Evolutionary conservation across 1,140 invertebrate species (phyloP), one percentile per base, ranked within the genome.

Genomic region (Platyscapa corneri): DNA sequence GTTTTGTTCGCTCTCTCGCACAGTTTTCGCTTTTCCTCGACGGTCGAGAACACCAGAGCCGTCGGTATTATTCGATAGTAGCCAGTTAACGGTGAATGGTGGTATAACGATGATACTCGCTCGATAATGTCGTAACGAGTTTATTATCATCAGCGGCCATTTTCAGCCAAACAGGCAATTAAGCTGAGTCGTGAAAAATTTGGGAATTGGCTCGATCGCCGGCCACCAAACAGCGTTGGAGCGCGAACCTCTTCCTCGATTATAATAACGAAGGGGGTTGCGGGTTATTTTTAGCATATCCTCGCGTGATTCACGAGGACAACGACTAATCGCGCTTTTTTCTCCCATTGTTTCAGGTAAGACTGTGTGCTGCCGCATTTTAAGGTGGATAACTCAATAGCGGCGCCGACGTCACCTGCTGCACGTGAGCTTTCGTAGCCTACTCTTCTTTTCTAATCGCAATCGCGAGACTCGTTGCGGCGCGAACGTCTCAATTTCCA

Each of bases 321-420:
- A 83, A 82, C 81, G 81, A 87, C 78, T 84, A 67, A 67, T 65
- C 27, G 27, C 79, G 7, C 20, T 60, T 5, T 60, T 81, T 27
- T 75, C 82, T 42, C 60, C 46, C 42, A 46, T 18, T 85, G 81
- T 87, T 87, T 27, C 86, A 87, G 86, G 86, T 87, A 87, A 79
- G 86, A 85, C 37, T n/a, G 18, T 14, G 20, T 20, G 27, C n/a
- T 14, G 18, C 42, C 49, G 6, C 53, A 32, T 76, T 53, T 53
- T 34, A 34, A 53, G 3, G n/a, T 60, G 30, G 20, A 78, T 78
- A n/a, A n/a, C n/a, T 78, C 39, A 60, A 60, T 34, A 74, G 32
- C 18, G 20, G 16, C 20, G 30, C 53, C 46, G 46, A 77, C 39
- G 34, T n/a, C n/a, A n/a, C n/a, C n/a, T n/a, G n/a, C 30, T 77